Conservation (phyloP, 2,797 vertebrate species). For the Babyrousa celebensis region DNA sequence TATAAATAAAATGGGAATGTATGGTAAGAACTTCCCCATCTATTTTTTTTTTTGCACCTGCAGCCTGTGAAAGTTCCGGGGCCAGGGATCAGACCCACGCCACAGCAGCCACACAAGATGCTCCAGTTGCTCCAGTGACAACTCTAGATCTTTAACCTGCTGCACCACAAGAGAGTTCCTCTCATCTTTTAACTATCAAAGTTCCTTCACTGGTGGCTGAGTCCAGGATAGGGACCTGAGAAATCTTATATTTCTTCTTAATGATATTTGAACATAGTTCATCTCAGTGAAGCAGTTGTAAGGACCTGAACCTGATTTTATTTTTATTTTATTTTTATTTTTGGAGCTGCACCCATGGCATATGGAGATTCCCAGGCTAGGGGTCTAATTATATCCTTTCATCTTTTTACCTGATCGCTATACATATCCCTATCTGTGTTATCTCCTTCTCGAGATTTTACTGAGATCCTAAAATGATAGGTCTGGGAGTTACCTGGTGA, state of each 20-base stretch:
- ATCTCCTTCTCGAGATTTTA: background rate
- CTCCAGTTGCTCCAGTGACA: too few relatives aligned
- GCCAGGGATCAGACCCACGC: too few relatives aligned
- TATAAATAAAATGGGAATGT: background rate
- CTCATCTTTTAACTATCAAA: background rate
- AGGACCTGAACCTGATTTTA: too few relatives aligned
- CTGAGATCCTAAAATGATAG: background rate
- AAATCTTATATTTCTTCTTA: background rate
- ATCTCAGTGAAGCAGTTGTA: too few relatives aligned
- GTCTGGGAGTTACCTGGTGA: too few relatives aligned
- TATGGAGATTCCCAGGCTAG: too few relatives aligned
- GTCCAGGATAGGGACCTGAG: background rate
- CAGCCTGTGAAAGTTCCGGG: too few relatives aligned
- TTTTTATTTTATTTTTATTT: too few relatives aligned
- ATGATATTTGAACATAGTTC: background rate
- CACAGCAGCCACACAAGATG: too few relatives aligned
- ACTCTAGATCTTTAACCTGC: too few relatives aligned
- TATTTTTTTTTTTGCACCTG: background rate
- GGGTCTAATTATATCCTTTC: background rate
- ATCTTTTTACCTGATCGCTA: background rate
- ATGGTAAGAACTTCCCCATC: background rate
- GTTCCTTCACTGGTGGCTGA: background rate
- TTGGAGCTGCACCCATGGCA: too few relatives aligned
- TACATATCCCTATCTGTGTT: rapidly evolving
- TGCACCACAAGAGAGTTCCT: too few relatives aligned